Evolutionary conservation across 1,140 invertebrate species (phyloP).

Genomic region (Achroia grisella): DNA sequence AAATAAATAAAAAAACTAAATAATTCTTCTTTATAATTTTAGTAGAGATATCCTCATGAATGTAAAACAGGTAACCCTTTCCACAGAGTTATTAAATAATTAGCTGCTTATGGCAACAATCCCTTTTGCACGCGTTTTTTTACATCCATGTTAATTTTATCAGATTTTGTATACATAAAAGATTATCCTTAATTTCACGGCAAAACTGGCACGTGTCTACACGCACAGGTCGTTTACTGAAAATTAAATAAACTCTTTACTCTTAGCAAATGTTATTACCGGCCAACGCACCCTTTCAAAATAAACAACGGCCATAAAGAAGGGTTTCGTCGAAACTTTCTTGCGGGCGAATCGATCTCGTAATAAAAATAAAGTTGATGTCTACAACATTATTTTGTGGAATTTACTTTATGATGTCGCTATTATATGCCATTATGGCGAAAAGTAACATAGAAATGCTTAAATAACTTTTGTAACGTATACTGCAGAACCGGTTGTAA

Average conservation of each 20-base stretch:
- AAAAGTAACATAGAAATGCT: too few relatives aligned
- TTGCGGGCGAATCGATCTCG: conserved; percentile 19
- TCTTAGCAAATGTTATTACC: conserved; percentile 23
- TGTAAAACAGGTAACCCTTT: too few relatives aligned
- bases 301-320: conserved; percentile 22
- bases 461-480: too few relatives aligned
- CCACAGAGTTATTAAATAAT: too few relatives aligned
- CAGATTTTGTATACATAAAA: background rate
- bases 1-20: too few relatives aligned
- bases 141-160: too few relatives aligned
- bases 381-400: conserved; percentile 9
- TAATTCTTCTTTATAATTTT: too few relatives aligned
- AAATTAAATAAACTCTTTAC: conserved; percentile 20
- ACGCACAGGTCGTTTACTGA: background rate
- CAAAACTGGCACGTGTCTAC: background rate
- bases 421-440: too few relatives aligned
- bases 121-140: too few relatives aligned
- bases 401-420: conserved; percentile 5
- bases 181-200: background rate
- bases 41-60: too few relatives aligned
- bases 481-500: too few relatives aligned
- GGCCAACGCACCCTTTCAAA: conserved; percentile 16
- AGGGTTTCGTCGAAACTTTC: conserved; percentile 20
- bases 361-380: conserved; percentile 12
- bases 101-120: too few relatives aligned